phyloP scores from a whole-genome alignment of 2,113 vertebrate species.

The Onychostoma macrolepis region DNA sequence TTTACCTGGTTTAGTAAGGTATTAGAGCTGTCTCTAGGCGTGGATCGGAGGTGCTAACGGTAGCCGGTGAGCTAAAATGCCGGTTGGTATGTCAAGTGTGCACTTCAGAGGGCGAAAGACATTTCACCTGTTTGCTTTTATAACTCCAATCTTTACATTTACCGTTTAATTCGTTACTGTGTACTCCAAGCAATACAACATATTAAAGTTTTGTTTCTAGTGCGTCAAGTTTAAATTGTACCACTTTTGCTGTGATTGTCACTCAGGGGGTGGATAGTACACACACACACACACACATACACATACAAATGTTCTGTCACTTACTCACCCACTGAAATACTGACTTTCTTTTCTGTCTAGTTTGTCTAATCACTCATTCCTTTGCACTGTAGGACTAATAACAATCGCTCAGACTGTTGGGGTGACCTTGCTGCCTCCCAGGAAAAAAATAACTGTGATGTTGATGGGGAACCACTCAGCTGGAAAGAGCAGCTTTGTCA shows the following conservation, averaged over 20 bases:
- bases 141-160: background rate
- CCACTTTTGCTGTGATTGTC: background rate
- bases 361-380: background rate
- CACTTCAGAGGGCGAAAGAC: background rate
- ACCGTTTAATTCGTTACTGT: background rate
- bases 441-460: conserved; percentile 85
- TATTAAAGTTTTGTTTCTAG: background rate
- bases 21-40: background rate
- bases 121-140: background rate
- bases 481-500: conserved; percentile 86
- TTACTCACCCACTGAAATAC: background rate
- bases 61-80: conserved; percentile 13
- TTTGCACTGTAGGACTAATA: conserved; percentile 72
- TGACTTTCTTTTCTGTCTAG: background rate
- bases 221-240: background rate
- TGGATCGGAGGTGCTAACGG: background rate
- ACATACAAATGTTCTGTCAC: too few relatives aligned
- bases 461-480: conserved; percentile 86
- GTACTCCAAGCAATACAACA: background rate
- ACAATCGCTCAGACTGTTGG: conserved; percentile 75
- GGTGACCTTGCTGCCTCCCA: conserved; percentile 78
- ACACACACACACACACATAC: background rate
- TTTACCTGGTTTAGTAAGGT: background rate
- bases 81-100: background rate
- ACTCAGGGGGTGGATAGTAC: background rate